Conservation (phyloP, 2,797 vertebrate genomes). For the Myioborus miniatus region DNA sequence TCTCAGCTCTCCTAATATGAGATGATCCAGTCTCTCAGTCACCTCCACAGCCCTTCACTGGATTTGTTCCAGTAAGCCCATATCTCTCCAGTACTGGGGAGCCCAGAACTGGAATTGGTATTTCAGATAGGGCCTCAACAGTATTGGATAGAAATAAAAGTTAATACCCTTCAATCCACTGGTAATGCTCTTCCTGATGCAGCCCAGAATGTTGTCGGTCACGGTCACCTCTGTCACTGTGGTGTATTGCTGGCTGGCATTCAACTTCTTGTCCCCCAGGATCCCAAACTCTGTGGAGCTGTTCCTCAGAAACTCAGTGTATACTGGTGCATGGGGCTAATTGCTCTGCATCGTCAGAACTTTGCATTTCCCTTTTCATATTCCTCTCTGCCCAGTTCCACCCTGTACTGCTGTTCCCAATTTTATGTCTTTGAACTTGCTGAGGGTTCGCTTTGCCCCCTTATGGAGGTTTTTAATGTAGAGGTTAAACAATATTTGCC, state of each 20-base stretch:
- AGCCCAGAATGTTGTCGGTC: not conserved
- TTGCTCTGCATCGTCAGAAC: not conserved
- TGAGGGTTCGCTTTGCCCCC: not conserved
- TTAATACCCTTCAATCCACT: not conserved
- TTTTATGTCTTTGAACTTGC: not conserved
- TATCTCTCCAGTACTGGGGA: not conserved
- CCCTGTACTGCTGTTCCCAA: rapidly evolving
- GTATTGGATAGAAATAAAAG: not conserved
- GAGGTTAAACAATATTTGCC: not conserved
- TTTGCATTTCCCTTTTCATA: not conserved
- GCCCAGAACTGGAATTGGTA: not conserved
- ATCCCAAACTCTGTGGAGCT: not conserved
- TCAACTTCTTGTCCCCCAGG: not conserved
- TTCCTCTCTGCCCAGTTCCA: not conserved
- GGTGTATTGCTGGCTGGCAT: not conserved
- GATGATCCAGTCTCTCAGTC: not conserved
- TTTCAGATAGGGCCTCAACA: not conserved
- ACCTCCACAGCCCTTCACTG: not conserved
- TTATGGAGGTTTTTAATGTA: not conserved
- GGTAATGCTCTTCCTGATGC: not conserved
- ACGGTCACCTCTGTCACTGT: not conserved
- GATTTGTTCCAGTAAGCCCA: not conserved
- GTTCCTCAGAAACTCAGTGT: not conserved
- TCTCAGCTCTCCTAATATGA: not conserved
- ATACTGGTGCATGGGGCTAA: not conserved